Percentiles rank a stretch among this genome's conserved stretches.
These are phyloP conservation scores for Eudasyphora cyanicolor DNA, from an alignment of 2,888 invertebrate species.

Conservation along the genomic window DNA sequence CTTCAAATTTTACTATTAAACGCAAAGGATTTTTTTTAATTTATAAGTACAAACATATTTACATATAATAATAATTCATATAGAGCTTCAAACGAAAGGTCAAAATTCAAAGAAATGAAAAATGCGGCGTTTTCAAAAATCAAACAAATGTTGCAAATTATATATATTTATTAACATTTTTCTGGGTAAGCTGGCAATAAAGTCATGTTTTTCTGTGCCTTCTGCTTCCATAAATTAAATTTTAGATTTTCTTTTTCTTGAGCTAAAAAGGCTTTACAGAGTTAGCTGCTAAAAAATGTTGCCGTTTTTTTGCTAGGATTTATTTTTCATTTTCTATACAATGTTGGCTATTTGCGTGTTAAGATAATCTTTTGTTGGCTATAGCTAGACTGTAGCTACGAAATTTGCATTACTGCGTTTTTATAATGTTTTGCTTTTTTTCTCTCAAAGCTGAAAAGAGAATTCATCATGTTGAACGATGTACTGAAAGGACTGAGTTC, in stretches of 20 bases:
- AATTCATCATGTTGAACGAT: slow-evolving; percentile 57
- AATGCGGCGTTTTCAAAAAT: too few relatives aligned
- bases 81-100: too few relatives aligned
- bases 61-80: too few relatives aligned
- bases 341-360: neutral
- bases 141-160: too few relatives aligned
- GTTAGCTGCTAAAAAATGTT: neutral
- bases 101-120: too few relatives aligned
- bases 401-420: neutral
- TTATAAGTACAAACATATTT: too few relatives aligned
- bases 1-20: too few relatives aligned
- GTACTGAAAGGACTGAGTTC: neutral
- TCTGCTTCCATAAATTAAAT: too few relatives aligned
- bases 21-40: too few relatives aligned
- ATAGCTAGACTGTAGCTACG: neutral
- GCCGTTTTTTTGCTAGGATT: neutral
- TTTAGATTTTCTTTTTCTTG: neutral
- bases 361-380: neutral
- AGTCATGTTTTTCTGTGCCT: too few relatives aligned
- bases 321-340: neutral
- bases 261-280: neutral
- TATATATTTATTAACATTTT: too few relatives aligned
- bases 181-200: too few relatives aligned
- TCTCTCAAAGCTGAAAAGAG: slow-evolving; percentile 18
- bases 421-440: neutral